A percentile compares a stretch with the other conserved stretches of the same genome.
Conservation (phyloP, 2,888 invertebrate species). For the Herminia tarsipennalis region DNA sequence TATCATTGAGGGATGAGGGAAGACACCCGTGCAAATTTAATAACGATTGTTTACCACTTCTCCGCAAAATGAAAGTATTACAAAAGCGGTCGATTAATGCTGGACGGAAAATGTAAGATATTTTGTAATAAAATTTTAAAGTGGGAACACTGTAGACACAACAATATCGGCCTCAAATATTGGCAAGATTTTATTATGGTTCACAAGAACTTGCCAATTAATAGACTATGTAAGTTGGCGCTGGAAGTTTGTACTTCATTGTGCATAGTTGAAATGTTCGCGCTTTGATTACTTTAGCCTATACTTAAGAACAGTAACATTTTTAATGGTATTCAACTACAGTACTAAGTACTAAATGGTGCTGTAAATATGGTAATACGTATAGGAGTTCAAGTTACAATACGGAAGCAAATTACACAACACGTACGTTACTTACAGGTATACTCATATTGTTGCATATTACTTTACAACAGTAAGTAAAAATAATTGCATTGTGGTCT, state of each 20-base stretch:
- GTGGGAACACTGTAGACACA: constrained; percentile 23
- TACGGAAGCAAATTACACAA: constrained; percentile 3
- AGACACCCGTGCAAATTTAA: constrained; percentile 82
- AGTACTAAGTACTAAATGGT: constrained; percentile 1
- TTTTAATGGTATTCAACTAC: constrained; percentile 10
- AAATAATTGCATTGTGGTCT: constrained; percentile 1
- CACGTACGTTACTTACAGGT: neutral
- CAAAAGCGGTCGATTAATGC: constrained; percentile 68
- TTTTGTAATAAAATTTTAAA: constrained; percentile 43
- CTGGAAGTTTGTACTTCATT: constrained; percentile 6
- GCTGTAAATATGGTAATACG: constrained; percentile 15
- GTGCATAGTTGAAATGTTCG: constrained; percentile 8
- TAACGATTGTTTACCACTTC: constrained; percentile 82
- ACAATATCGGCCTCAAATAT: constrained; percentile 21
- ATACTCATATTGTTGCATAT: too few species aligned
- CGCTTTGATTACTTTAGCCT: constrained; percentile 10
- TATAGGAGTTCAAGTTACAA: constrained; percentile 7
- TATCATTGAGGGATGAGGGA: constrained; percentile 62
- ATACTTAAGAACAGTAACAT: constrained; percentile 8
- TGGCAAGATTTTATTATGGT: constrained; percentile 25
- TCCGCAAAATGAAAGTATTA: constrained; percentile 72
- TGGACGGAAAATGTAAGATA: constrained; percentile 51
- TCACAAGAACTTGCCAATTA: constrained; percentile 20
- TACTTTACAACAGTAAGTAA: neutral
- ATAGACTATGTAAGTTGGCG: constrained; percentile 7